Percentiles rank a stretch among this genome's conserved stretches.
phyloP scores from a whole-genome alignment of 2,113 vertebrate species.

The Monopterus albus region DNA sequence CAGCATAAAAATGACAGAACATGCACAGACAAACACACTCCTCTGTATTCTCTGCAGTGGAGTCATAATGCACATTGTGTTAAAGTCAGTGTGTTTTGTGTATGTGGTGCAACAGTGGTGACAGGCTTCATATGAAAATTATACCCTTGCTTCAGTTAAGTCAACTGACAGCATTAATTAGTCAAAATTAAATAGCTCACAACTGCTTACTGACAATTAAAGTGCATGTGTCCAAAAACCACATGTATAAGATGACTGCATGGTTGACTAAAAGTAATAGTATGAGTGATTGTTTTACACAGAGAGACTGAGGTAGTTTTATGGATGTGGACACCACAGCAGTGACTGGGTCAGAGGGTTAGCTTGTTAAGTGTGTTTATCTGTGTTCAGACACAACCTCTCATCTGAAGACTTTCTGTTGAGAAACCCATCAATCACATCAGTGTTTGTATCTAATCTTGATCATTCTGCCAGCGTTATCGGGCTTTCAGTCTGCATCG shows the following conservation, averaged over 20 bases:
- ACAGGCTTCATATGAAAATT: constrained; percentile 68
- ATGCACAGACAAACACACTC: constrained; percentile 29
- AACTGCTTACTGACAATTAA: constrained; percentile 67
- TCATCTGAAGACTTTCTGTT: constrained; percentile 29
- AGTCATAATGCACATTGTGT: constrained; percentile 10
- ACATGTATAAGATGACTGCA: constrained; percentile 50
- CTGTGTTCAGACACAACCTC: constrained; percentile 22
- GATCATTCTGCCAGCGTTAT: constrained; percentile 77
- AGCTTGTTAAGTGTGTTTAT: constrained; percentile 28
- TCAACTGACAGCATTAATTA: constrained; percentile 75
- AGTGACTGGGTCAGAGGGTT: constrained; percentile 44
- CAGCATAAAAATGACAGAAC: constrained; percentile 1
- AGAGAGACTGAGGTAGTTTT: constrained; percentile 30
- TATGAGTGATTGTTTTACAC: constrained; percentile 47
- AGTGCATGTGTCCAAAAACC: constrained; percentile 66
- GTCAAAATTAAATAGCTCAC: constrained; percentile 64
- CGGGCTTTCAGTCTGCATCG: constrained; percentile 63
- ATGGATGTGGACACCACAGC: constrained; percentile 21
- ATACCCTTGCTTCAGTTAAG: constrained; percentile 60
- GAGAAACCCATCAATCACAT: constrained; percentile 57
- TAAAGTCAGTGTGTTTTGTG: constrained; percentile 59
- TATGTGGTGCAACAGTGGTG: constrained; percentile 64
- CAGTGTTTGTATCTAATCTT: constrained; percentile 63
- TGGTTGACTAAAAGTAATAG: constrained; percentile 65
- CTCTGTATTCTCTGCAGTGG: constrained; percentile 18